A percentile compares a stretch with the other conserved stretches of the same genome.
phyloP scores from a whole-genome alignment of 2,113 vertebrate genomes.

The Myiagra hebetior region DNA sequence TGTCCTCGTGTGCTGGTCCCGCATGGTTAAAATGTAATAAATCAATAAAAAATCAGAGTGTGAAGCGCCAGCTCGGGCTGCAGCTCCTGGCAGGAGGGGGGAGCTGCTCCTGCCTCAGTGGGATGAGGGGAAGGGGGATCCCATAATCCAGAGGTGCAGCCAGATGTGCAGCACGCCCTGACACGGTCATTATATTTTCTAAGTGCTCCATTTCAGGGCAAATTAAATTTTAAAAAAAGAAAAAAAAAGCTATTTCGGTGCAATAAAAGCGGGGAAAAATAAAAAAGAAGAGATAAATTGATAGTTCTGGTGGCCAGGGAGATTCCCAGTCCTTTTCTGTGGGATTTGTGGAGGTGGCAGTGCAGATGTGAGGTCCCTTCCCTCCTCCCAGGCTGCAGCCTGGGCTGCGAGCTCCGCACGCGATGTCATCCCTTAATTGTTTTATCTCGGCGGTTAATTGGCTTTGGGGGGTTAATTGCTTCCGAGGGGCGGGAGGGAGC shows the following conservation, averaged over 20 bases:
- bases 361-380: not conserved
- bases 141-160: not conserved
- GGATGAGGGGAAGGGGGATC: not conserved
- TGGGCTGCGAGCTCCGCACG: not conserved
- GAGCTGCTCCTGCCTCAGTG: not conserved
- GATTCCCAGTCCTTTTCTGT: not conserved
- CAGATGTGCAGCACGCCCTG: not conserved
- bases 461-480: not conserved
- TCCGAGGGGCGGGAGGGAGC: not conserved
- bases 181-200: rapidly evolving
- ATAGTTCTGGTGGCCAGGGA: not conserved
- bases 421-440: not conserved
- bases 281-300: not conserved
- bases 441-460: not conserved
- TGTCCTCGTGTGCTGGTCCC: not conserved
- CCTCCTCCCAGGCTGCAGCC: not conserved
- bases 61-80: not conserved
- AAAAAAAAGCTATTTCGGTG: rapidly evolving
- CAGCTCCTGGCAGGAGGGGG: not conserved
- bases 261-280: not conserved
- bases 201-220: not conserved
- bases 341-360: not conserved
- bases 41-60: not conserved
- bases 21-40: not conserved
- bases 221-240: not conserved